These are phyloP conservation scores for Nymphalis polychloros DNA, from an alignment of 2,888 invertebrate species.

Conservation along the genomic window DNA sequence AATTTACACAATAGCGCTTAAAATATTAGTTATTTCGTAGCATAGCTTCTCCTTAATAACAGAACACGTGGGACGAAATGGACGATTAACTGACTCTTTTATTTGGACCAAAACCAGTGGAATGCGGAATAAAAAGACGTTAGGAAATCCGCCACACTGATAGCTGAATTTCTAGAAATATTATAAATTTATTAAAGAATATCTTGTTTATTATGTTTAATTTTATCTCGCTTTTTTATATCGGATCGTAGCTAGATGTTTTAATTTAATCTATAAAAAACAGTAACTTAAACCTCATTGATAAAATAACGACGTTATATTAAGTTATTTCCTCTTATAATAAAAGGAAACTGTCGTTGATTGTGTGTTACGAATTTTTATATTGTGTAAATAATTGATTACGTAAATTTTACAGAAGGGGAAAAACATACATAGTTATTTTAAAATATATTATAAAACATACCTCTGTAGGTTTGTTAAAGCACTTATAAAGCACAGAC, in stretches of 20 bases:
- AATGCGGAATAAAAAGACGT: conserved; percentile 62
- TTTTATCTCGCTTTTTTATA: not conserved
- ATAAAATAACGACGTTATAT: too few relatives aligned
- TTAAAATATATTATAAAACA: too few relatives aligned
- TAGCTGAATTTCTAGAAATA: conserved; percentile 29
- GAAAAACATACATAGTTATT: not conserved
- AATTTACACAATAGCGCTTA: not conserved
- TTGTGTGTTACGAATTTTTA: conserved; percentile 1
- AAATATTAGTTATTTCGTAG: not conserved
- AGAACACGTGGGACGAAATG: conserved; percentile 61
- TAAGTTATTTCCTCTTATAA: not conserved
- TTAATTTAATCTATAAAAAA: too few relatives aligned
- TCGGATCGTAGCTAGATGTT: too few relatives aligned
- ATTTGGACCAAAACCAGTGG: conserved; percentile 57
- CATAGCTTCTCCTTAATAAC: conserved; percentile 54
- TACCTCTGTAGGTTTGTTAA: too few relatives aligned
- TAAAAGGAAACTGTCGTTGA: not conserved
- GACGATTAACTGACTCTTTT: conserved; percentile 62
- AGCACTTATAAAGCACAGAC: too few relatives aligned
- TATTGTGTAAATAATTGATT: not conserved
- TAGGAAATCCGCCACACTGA: conserved; percentile 50
- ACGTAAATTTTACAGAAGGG: not conserved
- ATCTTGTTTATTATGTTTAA: not conserved
- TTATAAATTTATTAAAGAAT: conserved; percentile 1
- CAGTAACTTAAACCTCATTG: not conserved